These are phyloP conservation scores for Phalloptychus januarius DNA, from an alignment of 2,797 vertebrate species.

Conservation along the genomic window DNA sequence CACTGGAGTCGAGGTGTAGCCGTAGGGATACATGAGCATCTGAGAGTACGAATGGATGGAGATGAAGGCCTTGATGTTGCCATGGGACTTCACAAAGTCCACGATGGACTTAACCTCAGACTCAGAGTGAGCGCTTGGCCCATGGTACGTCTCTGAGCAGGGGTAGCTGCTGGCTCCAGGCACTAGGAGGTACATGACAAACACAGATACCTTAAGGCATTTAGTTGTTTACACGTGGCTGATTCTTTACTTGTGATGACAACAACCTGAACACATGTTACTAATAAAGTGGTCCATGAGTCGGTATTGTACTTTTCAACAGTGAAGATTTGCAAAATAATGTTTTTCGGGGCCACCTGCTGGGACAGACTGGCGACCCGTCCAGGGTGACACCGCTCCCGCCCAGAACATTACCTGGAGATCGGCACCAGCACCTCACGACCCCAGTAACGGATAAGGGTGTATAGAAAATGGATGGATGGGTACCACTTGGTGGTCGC, in stretches of 20 bases:
- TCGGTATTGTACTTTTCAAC: neutral
- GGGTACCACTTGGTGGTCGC: neutral
- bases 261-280: neutral
- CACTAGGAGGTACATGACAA: conserved; percentile 63
- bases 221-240: neutral
- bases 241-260: neutral
- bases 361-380: too few relatives aligned
- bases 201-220: conserved; percentile 3
- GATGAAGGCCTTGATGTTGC: conserved; percentile 91
- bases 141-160: conserved; percentile 87
- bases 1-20: conserved; percentile 78
- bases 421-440: too few relatives aligned
- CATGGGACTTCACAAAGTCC: conserved; percentile 87
- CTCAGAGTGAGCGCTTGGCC: conserved; percentile 87
- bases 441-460: too few relatives aligned
- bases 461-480: too few relatives aligned
- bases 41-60: conserved; percentile 97
- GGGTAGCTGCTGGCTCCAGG: conserved; percentile 84
- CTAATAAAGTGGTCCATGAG: neutral
- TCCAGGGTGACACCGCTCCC: too few relatives aligned
- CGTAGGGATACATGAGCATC: conserved; percentile 93
- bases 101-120: conserved; percentile 91
- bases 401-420: too few relatives aligned
- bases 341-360: too few relatives aligned
- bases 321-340: neutral